Base-by-base conservation (phyloP, 2,797 vertebrate species). In the Sebastes alutus region DNA sequence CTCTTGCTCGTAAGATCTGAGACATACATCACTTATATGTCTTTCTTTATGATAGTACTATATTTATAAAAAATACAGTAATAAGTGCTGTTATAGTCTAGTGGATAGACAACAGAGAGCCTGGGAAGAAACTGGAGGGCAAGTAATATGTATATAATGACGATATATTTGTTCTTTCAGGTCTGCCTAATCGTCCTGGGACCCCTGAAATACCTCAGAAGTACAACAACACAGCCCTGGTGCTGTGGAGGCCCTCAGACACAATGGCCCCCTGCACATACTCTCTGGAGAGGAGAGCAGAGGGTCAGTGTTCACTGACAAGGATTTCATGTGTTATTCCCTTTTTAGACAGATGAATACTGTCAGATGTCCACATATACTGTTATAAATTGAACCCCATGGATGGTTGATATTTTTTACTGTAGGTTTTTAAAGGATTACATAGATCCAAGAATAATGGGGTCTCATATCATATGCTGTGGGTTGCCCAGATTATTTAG, bases 141-240 rank as follows among this genome's bases (percentile, higher is more conserved):
- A 65, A 20, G 16, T 60, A 13, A 62, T 52, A 30, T 52, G 5
- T 25, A 25, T 25, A 20, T 42, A 61, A 71, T 66, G 30, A 2
- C 1, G 6, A 60, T 65, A 10, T 61, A 20, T 88, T 54, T 86
- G 61, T 75, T 77, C 73, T 74, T 33, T 12, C 75, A 99, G 99
- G 97, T 46, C 89, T 98, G 27, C 99, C 98, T 0, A 97, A 97
- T 80, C 95, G 96, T 61, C 97, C 98, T 0, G 97, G 97, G 12
- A 98, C 98, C 2, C 99, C 99, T 0, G 99, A 99, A 92, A 95
- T 99, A 76, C 97, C 98, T 59, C 98, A 99, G 92, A 98, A 97
- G 88, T 99, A 98, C 91, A 97, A 96, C 89, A 98, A 99, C 93
- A 99, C 98, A 0, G 98, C 97, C 1, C 89, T 99, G 93, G 97